A percentile compares a stretch with the other conserved stretches of the same genome.
Conservation (phyloP, 2,113 vertebrate species). For the Paradisaea rubra region DNA sequence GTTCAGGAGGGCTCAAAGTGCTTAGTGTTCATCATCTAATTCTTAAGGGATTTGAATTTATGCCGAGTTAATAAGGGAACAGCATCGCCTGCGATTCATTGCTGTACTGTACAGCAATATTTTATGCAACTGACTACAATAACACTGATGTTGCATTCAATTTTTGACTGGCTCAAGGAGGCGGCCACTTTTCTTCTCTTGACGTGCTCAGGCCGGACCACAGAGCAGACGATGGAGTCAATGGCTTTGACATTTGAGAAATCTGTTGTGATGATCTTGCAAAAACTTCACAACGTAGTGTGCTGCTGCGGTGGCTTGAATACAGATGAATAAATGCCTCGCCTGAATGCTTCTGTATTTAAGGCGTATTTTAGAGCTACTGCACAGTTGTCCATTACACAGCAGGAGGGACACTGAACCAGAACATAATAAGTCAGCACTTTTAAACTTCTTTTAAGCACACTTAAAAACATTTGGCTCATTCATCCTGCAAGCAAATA, state of each 20-base stretch:
- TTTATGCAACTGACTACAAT: not conserved
- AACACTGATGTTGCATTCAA: not conserved
- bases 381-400: not conserved
- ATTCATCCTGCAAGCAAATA: not conserved
- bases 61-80: slow-evolving; percentile 36
- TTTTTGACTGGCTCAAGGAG: not conserved
- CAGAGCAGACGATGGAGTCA: not conserved
- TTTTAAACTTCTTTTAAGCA: not conserved
- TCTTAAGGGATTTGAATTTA: slow-evolving; percentile 40
- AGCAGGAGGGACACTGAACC: not conserved
- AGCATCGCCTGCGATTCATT: not conserved
- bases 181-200: not conserved
- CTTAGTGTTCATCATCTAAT: slow-evolving; percentile 9
- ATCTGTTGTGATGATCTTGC: not conserved
- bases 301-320: not conserved
- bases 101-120: not conserved
- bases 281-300: not conserved
- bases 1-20: slow-evolving; percentile 13
- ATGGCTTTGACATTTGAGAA: not conserved
- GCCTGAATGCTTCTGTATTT: not conserved
- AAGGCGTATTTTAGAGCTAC: not conserved
- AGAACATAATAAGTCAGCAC: not conserved
- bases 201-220: not conserved
- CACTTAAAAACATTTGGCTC: not conserved
- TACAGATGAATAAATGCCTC: not conserved